Evolutionary conservation across 2,113 vertebrate genomes (phyloP).

Genomic region (Limnothrissa miodon): DNA sequence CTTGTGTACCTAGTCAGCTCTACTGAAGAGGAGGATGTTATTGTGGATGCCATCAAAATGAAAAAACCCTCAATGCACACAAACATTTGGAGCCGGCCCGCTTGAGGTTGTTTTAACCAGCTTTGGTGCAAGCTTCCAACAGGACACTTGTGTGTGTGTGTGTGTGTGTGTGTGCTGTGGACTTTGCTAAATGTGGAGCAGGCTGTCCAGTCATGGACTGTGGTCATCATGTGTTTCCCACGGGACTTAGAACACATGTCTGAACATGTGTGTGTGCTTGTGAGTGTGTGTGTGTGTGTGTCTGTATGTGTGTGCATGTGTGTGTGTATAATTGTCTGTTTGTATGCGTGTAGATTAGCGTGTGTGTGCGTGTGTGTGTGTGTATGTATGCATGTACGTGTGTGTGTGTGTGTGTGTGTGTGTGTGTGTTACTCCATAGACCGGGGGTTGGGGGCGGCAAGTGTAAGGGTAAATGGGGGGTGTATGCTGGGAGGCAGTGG

Average conservation of each 20-base stretch:
- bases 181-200: not conserved
- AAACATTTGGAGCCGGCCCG: not conserved
- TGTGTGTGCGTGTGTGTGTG: not conserved
- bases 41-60: not conserved
- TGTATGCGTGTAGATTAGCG: not conserved
- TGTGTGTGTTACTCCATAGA: not conserved
- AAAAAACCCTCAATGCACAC: not conserved
- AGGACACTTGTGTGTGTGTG: not conserved
- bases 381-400: not conserved
- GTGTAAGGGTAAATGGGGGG: no score
- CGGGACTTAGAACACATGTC: no score
- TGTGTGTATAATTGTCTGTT: not conserved
- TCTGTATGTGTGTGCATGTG: not conserved
- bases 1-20: not conserved
- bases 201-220: not conserved
- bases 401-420: conserved; percentile 42
- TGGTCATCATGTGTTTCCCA: not conserved
- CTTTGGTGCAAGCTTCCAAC: not conserved
- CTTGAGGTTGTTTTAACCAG: not conserved
- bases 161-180: not conserved
- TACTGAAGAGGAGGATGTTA: not conserved
- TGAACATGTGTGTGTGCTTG: not conserved
- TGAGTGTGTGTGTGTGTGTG: not conserved
- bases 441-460: no score
- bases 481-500: conserved; percentile 37